Evolutionary conservation across 2,888 invertebrate genomes (phyloP), one percentile per base, ranked within the genome.

Genomic region (Chymomyza procnemis): DNA sequence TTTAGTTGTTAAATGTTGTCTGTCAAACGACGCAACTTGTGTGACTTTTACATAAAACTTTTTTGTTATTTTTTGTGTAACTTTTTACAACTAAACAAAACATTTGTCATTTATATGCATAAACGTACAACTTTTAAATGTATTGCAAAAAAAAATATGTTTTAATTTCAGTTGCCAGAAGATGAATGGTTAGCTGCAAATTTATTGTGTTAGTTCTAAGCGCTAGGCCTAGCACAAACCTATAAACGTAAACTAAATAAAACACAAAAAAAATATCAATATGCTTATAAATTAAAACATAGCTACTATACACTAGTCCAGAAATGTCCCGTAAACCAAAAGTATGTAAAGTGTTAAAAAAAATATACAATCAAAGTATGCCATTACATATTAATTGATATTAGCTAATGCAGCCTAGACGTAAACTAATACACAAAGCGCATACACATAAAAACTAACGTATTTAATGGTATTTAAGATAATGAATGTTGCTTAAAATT

Each of bases 141-240:
- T 50, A 50, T 19, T 18, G 16, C 16, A 16, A 50, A 18, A 50
- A 16, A 50, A 18, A 50, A 18, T 54, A 21, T 54, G 12, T 54
- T 54, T 85, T 87, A 88, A 89, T 90, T 91, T 89, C 94, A 96
- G 96, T 94, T 96, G 92, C 94, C 95, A 91, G 96, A 96, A 91
- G 96, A 96, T 91, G 96, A 96, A 90, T 96, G 96, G 96, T 93
- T 96, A 91, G 94, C 96, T 85, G 96, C 96, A 86, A 96, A 96
- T 92, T 94, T 96, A 91, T 93, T 96, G 91, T 96, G 96, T 93
- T 96, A 96, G 89, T 89, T 87, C 74, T 74, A 21, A 56, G 67
- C 67, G 67, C 57, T 74, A 74, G 71, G 67, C 73, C 73, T 75
- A 72, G 75, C 46, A 74, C 66, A 68, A 71, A 66, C 58, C 58